Evolutionary conservation across 2,797 vertebrate species (phyloP).

Genomic region (Avahi laniger): DNA sequence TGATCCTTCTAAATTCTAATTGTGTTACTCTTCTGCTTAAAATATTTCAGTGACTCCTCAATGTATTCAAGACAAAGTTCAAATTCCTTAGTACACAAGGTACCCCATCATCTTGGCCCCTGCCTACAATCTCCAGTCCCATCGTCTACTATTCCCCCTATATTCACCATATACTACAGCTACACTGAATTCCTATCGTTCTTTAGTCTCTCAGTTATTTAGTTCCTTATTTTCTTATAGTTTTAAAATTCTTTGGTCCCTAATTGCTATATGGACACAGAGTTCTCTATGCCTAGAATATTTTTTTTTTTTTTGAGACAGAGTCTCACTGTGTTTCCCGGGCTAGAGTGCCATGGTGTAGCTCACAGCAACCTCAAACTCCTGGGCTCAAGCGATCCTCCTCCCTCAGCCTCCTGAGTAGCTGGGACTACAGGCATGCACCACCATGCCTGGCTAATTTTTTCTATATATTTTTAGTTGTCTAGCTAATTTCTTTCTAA

Average conservation of each 20-base stretch:
- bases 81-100: not conserved
- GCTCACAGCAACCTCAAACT: too few relatives aligned
- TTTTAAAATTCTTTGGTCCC: not conserved
- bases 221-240: not conserved
- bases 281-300: not conserved
- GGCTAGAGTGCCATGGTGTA: too few relatives aligned
- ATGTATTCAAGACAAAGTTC: not conserved
- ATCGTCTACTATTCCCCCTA: not conserved
- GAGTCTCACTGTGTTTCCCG: too few relatives aligned
- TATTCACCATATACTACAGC: not conserved
- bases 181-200: not conserved
- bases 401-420: too few relatives aligned
- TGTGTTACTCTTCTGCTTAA: not conserved
- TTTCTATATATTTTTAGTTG: too few relatives aligned
- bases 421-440: too few relatives aligned
- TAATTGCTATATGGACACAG: not conserved
- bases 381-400: too few relatives aligned
- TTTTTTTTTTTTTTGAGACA: too few relatives aligned
- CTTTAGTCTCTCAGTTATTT: not conserved
- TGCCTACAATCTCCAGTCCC: not conserved
- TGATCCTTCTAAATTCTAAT: constrained; percentile 24
- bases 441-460: too few relatives aligned
- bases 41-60: not conserved
- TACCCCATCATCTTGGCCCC: not conserved
- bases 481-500: too few relatives aligned